phyloP scores from a whole-genome alignment of 2,113 vertebrate genomes.

The Pitta sordida region DNA sequence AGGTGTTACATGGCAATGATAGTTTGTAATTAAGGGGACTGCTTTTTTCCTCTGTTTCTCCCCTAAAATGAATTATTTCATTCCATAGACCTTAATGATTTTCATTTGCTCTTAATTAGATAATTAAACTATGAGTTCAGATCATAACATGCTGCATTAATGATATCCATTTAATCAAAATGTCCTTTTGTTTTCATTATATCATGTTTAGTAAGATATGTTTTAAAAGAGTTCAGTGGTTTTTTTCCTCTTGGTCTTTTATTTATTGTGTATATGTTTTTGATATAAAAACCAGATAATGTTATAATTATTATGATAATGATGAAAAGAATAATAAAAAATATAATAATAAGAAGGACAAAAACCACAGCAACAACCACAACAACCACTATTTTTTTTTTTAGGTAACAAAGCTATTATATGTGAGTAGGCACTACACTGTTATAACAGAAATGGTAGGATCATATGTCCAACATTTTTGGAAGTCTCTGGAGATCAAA shows the following conservation, averaged over 20 bases:
- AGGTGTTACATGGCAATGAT: not conserved
- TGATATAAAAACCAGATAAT: not conserved
- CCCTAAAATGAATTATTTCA: constrained; percentile 60
- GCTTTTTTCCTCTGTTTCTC: not conserved
- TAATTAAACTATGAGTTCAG: constrained; percentile 64
- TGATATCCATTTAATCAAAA: constrained; percentile 70
- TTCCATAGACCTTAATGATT: constrained; percentile 56
- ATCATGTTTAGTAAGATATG: constrained; percentile 37
- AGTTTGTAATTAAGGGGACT: not conserved
- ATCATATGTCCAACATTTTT: not conserved
- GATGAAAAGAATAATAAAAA: not conserved
- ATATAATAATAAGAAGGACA: too few species aligned
- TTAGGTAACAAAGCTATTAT: not conserved
- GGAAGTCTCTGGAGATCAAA: not conserved
- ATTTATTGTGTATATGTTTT: not conserved
- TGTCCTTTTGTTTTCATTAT: constrained; percentile 62
- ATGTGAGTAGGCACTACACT: not conserved
- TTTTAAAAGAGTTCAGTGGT: not conserved
- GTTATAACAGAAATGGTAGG: not conserved
- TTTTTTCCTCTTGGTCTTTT: not conserved
- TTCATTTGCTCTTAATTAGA: constrained; percentile 68
- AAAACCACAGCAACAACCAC: not conserved
- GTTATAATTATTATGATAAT: not conserved
- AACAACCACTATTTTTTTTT: not conserved
- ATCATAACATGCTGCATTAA: constrained; percentile 68